Evolutionary conservation across 1,140 invertebrate genomes (phyloP), one percentile per base, ranked within the genome.

Genomic region (Andrena cerasifolii): DNA sequence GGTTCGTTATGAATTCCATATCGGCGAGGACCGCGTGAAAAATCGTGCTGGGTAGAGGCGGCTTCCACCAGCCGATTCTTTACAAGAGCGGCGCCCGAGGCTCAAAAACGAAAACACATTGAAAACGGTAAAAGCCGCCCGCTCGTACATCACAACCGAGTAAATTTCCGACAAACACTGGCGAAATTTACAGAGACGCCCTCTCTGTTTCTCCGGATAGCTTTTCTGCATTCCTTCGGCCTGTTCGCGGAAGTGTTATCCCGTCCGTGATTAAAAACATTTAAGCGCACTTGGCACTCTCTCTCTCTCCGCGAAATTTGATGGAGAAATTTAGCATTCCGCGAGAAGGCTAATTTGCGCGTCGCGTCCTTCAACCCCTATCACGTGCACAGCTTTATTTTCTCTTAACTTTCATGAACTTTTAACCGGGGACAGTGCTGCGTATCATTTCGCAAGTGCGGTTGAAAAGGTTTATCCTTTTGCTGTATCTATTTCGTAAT

Each of bases 1-100:
- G 63, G 73, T 68, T 75, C 53, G 63, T 75, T 75, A 75, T n/a
- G 24, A 75, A 68, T 75, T 75, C 63, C 28, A 28, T 45, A 36
- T 56, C 28, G 40, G 10, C 16, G 16, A 21, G 31, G 18, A 65
- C 66, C 62, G 72, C 51, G 36, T 47, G 54, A 56, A 75, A 65
- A 75, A 67, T 67, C 51, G 18, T 66, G 18, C 12, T 33, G 26
- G 1, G 24, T 3, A n/a, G n/a, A 0, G 36, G 28, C 26, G n/a
- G 6, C 2, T 6, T 24, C 51, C 2, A 14, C 33, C 10, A 14
- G 33, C 8, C 49, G 21, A 40, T 33, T 66, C 14, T 18, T 40
- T 40, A 24, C 28, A 4, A 51, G 12, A n/a, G 36, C 51, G 36
- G 16, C 36, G 67, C 67, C 53, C 33, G 26, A 14, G 28, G 59